phyloP scores from a whole-genome alignment of 2,888 invertebrate species.

The Epiblema foenella region DNA sequence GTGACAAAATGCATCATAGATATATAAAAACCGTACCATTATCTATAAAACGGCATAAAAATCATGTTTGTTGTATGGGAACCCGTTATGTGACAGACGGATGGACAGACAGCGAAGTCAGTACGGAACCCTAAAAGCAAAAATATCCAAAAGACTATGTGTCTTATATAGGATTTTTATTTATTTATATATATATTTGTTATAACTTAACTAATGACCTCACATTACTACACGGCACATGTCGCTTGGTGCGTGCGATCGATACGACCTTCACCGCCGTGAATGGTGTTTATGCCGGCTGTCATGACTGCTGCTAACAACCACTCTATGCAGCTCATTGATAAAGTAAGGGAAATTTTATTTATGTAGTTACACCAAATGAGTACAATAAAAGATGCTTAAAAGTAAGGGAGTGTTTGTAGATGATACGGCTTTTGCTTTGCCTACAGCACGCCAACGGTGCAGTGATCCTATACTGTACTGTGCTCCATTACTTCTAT shows the following conservation, averaged over 20 bases:
- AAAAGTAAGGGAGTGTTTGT: not conserved
- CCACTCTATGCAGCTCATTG: constrained; percentile 3
- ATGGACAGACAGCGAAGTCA: not conserved
- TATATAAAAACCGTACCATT: too few relatives aligned
- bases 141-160: too few relatives aligned
- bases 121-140: too few relatives aligned
- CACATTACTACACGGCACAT: not conserved
- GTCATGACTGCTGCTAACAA: constrained; percentile 8
- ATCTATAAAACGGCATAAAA: too few relatives aligned
- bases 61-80: too few relatives aligned
- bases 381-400: not conserved
- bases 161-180: too few relatives aligned
- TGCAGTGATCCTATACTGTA: too few relatives aligned
- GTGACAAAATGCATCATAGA: too few relatives aligned
- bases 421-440: too few relatives aligned
- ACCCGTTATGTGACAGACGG: not conserved
- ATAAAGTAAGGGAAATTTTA: not conserved
- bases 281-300: constrained; percentile 16
- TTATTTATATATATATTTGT: not conserved
- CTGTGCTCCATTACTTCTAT: too few relatives aligned
- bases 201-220: not conserved
- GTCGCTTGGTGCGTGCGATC: constrained; percentile 24
- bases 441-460: too few relatives aligned
- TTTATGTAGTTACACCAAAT: not conserved
- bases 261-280: constrained; percentile 26